phyloP scores from a whole-genome alignment of 2,888 invertebrate genomes.

The Ypsolopha sequella region DNA sequence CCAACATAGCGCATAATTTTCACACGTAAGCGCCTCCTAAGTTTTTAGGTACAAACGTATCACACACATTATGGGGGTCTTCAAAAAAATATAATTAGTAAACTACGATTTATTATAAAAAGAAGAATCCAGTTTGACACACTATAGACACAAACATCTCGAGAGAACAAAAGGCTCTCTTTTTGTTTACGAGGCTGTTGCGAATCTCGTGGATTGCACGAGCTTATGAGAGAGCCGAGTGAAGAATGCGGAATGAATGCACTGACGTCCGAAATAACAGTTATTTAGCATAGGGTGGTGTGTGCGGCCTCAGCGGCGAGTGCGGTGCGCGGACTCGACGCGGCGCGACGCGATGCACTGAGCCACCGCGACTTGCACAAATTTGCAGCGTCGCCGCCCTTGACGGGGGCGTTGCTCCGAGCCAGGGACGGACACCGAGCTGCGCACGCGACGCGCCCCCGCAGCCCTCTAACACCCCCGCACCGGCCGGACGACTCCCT shows the following conservation, averaged over 20 bases:
- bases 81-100: slow-evolving; percentile 11
- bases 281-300: slow-evolving; percentile 59
- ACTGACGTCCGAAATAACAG: slow-evolving; percentile 66
- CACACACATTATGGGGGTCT: slow-evolving; percentile 17
- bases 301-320: slow-evolving; percentile 28
- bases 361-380: slow-evolving; percentile 65
- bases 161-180: slow-evolving; percentile 29
- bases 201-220: slow-evolving; percentile 24
- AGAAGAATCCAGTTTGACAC: slow-evolving; percentile 19
- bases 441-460: slow-evolving; percentile 65
- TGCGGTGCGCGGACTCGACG: slow-evolving; percentile 58
- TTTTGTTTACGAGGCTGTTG: slow-evolving; percentile 27
- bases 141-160: slow-evolving; percentile 20
- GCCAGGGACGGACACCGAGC: slow-evolving; percentile 62
- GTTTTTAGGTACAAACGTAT: slow-evolving; percentile 43
- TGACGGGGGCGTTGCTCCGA: slow-evolving; percentile 70
- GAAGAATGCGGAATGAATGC: slow-evolving; percentile 62
- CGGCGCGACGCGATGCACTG: slow-evolving; percentile 69
- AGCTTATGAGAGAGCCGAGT: slow-evolving; percentile 32
- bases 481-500: slow-evolving; percentile 9
- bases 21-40: slow-evolving; percentile 31
- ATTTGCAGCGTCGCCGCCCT: slow-evolving; percentile 70
- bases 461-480: slow-evolving; percentile 34
- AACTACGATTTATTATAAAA: slow-evolving; percentile 25
- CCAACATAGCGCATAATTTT: slow-evolving; percentile 50